Evolutionary conservation across 2,113 vertebrate genomes (phyloP).

Genomic region (Hippopotamus amphibius): DNA sequence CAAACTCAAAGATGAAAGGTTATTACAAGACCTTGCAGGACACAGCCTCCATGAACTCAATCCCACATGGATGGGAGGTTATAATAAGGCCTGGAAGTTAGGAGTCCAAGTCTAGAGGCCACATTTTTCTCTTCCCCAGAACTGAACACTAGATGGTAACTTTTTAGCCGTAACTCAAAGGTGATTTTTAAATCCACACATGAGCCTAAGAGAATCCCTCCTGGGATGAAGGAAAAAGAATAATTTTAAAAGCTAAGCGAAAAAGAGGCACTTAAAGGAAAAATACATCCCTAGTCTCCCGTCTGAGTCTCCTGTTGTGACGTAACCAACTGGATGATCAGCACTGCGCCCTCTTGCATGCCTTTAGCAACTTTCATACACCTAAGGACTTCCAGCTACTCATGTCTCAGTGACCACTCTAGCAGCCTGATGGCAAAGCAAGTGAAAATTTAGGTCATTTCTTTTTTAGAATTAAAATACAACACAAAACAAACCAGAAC

Average conservation of each 20-base stretch:
- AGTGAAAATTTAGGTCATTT: not conserved
- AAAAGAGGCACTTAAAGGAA: slow-evolving; percentile 85
- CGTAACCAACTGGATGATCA: accelerated
- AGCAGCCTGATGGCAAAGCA: slow-evolving; percentile 36
- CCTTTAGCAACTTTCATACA: not conserved
- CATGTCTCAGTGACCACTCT: not conserved
- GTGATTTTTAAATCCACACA: slow-evolving; percentile 67
- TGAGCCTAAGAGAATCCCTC: slow-evolving; percentile 57
- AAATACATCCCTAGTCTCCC: slow-evolving; percentile 41
- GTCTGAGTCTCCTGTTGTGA: not conserved
- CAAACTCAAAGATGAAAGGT: not conserved
- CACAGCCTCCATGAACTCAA: not conserved
- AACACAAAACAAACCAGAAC: slow-evolving; percentile 50
- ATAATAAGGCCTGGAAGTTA: not conserved
- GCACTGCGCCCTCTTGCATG: not conserved
- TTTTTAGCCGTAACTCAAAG: slow-evolving; percentile 47
- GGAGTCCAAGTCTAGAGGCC: not conserved
- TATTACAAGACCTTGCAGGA: not conserved
- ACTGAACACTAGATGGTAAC: not conserved
- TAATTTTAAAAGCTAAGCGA: slow-evolving; percentile 63
- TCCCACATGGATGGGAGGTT: not conserved
- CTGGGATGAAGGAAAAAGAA: slow-evolving; percentile 40
- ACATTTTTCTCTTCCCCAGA: not conserved
- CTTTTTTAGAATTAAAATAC: slow-evolving; percentile 35
- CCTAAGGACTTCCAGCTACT: not conserved